Evolutionary conservation across 2,113 vertebrate genomes (phyloP).

Genomic region (Micromys minutus): DNA sequence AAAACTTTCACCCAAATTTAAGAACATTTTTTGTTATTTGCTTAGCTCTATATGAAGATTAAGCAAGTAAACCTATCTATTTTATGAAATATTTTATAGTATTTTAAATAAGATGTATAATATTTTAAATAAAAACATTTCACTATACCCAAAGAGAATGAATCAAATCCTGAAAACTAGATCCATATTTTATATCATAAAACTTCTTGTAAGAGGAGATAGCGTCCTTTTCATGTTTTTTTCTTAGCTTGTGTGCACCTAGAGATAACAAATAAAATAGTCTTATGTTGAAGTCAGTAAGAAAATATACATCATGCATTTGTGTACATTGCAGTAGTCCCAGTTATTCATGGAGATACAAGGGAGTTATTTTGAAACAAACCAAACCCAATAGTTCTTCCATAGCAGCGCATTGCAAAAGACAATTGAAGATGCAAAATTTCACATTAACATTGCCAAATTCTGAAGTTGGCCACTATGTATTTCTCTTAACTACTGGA

Average conservation of each 20-base stretch:
- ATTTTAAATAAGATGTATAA: no score
- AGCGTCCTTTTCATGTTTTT: slow-evolving; percentile 75
- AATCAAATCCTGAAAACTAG: slow-evolving; percentile 81
- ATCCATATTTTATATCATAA: slow-evolving; percentile 71
- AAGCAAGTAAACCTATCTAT: neutral
- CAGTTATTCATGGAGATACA: neutral
- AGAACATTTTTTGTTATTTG: neutral
- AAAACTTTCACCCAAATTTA: neutral
- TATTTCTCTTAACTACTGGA: neutral
- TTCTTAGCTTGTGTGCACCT: slow-evolving; percentile 82
- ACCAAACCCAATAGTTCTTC: slow-evolving; percentile 4
- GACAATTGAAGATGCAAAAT: slow-evolving; percentile 1
- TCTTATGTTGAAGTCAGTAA: neutral
- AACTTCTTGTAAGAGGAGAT: slow-evolving; percentile 65
- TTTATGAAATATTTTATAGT: neutral
- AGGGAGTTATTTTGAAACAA: slow-evolving; percentile 16
- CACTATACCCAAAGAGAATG: slow-evolving; percentile 82
- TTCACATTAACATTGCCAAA: neutral
- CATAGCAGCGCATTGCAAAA: neutral
- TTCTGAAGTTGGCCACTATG: neutral
- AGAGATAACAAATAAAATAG: slow-evolving; percentile 44
- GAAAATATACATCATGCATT: neutral
- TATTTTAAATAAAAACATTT: slow-evolving; percentile 40
- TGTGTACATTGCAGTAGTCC: neutral
- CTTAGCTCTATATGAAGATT: slow-evolving; percentile 11